Percentiles rank a stretch among this genome's conserved stretches.
These are phyloP conservation scores for Borostomias antarcticus DNA, from an alignment of 2,797 vertebrate genomes.

Conservation along the genomic window DNA sequence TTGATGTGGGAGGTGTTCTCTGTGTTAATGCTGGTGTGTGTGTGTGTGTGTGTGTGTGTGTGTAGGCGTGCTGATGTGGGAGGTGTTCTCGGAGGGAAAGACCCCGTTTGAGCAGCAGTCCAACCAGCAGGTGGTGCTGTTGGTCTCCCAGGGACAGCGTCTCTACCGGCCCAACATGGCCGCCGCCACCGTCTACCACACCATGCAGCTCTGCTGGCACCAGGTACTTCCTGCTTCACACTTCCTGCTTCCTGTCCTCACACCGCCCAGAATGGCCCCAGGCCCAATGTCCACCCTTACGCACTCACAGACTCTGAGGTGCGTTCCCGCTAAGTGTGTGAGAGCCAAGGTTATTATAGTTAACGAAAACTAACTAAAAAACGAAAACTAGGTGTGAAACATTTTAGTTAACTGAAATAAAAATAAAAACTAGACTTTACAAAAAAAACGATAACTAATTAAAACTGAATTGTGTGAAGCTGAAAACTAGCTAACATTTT, in stretches of 20 bases:
- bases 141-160: constrained; percentile 87
- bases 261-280: too few relatives aligned
- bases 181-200: constrained; percentile 78
- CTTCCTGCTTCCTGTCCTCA: not conserved
- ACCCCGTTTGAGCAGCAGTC: constrained; percentile 90
- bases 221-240: constrained; percentile 73
- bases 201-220: constrained; percentile 90
- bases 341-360: too few relatives aligned
- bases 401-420: too few relatives aligned
- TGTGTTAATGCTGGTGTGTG: constrained; percentile 16
- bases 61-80: constrained; percentile 95
- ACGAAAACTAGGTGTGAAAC: too few relatives aligned
- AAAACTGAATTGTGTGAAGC: too few relatives aligned
- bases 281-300: too few relatives aligned
- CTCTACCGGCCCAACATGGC: constrained; percentile 86
- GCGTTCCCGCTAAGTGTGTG: too few relatives aligned
- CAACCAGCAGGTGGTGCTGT: constrained; percentile 90
- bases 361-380: too few relatives aligned
- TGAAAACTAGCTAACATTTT: too few relatives aligned
- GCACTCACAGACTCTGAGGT: too few relatives aligned
- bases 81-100: constrained; percentile 90
- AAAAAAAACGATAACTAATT: too few relatives aligned
- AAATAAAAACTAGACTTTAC: too few relatives aligned
- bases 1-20: constrained; percentile 38
- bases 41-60: constrained; percentile 14